phyloP scores from a whole-genome alignment of 1,140 invertebrate species.

The Drosophila malerkotliana region DNA sequence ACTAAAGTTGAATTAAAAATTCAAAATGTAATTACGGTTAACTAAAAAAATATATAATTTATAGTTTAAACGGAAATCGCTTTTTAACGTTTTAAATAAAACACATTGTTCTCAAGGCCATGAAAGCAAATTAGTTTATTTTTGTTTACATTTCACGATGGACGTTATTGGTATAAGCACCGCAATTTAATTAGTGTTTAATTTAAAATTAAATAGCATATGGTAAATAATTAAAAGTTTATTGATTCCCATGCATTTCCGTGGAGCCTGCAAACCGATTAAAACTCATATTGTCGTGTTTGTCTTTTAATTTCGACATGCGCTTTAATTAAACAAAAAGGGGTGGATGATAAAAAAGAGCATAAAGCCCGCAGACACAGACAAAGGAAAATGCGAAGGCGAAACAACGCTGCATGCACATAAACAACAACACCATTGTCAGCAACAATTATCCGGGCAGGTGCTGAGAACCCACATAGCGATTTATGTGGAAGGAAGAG shows the following conservation, averaged over 20 bases:
- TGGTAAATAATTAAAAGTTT: neutral
- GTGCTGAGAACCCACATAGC: conserved; percentile 43
- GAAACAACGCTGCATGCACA: conserved; percentile 27
- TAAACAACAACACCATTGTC: conserved; percentile 53
- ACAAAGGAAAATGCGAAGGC: conserved; percentile 41
- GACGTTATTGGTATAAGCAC: too few relatives aligned
- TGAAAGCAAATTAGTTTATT: neutral
- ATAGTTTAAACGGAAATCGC: neutral
- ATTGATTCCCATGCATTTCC: conserved; percentile 3
- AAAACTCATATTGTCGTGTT: conserved; percentile 5
- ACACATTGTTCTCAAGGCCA: neutral
- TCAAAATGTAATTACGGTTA: neutral
- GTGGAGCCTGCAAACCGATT: neutral
- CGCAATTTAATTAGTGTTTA: neutral
- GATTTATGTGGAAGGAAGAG: conserved; percentile 39
- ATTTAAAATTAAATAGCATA: neutral
- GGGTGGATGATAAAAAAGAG: conserved; percentile 34
- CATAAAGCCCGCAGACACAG: conserved; percentile 30
- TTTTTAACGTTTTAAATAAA: neutral
- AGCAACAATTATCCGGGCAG: conserved; percentile 52
- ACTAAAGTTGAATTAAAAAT: neutral
- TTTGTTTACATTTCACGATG: neutral
- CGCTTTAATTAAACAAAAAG: conserved; percentile 58
- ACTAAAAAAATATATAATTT: neutral
- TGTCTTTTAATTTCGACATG: conserved; percentile 38